phyloP scores from a whole-genome alignment of 2,797 vertebrate genomes.

The Corythornis leucogaster region DNA sequence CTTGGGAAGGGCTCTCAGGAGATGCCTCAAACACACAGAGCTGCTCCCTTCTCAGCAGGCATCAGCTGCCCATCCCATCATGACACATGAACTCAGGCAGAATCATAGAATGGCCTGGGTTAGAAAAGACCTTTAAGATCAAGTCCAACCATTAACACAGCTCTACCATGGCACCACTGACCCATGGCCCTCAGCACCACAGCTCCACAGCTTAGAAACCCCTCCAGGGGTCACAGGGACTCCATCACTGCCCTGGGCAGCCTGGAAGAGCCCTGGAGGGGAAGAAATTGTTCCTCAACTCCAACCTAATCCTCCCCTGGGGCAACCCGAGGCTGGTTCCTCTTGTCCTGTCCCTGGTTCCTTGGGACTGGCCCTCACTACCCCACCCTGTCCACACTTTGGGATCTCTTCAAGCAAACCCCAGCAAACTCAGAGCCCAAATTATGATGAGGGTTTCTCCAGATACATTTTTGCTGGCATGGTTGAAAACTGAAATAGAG shows the following conservation, averaged over 20 bases:
- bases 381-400: fast-evolving
- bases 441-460: neutral
- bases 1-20: neutral
- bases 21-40: neutral
- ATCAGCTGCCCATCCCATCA: neutral
- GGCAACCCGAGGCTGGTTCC: neutral
- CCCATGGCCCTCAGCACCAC: neutral
- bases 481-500: neutral
- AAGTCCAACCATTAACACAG: neutral
- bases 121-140: neutral
- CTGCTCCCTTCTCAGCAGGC: neutral
- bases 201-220: neutral
- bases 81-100: fast-evolving
- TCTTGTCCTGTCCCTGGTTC: neutral
- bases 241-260: neutral
- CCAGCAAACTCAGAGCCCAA: neutral
- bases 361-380: neutral
- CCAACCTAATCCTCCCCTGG: neutral
- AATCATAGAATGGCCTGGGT: neutral
- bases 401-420: neutral
- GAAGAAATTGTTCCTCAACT: neutral
- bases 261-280: neutral
- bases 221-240: neutral
- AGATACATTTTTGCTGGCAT: fast-evolving
- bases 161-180: neutral